phyloP scores from a whole-genome alignment of 2,113 vertebrate genomes.

The Syngnathus floridae region DNA sequence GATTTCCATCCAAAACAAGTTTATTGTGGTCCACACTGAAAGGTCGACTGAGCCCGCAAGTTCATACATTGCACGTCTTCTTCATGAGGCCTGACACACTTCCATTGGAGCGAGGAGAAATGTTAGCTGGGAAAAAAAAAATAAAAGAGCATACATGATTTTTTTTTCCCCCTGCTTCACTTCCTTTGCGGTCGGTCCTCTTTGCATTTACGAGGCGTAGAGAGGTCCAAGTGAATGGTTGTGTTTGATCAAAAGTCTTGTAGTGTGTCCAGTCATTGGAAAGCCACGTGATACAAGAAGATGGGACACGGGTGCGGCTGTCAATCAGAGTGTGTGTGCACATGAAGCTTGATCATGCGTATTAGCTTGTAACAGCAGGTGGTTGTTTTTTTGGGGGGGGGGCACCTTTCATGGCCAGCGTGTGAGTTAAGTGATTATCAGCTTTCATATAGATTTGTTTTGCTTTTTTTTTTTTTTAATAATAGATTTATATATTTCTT shows the following conservation, averaged over 20 bases:
- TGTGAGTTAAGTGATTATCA: slow-evolving; percentile 96
- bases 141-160: slow-evolving; percentile 43
- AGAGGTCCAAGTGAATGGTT: slow-evolving; percentile 22
- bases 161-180: slow-evolving; percentile 35
- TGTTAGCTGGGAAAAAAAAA: slow-evolving; percentile 22
- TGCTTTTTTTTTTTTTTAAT: slow-evolving; percentile 45
- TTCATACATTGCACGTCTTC: slow-evolving; percentile 66
- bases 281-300: not conserved
- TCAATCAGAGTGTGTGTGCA: slow-evolving; percentile 64
- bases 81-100: not conserved
- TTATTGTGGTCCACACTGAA: slow-evolving; percentile 68
- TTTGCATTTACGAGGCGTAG: slow-evolving; percentile 41
- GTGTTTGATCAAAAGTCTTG: slow-evolving; percentile 24
- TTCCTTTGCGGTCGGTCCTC: slow-evolving; percentile 1
- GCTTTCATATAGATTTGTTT: slow-evolving; percentile 63
- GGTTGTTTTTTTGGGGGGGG: slow-evolving; percentile 53
- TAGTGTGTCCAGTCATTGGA: slow-evolving; percentile 51
- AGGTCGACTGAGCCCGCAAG: slow-evolving; percentile 57
- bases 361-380: slow-evolving; percentile 98
- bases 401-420: slow-evolving; percentile 84
- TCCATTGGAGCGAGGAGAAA: slow-evolving; percentile 27
- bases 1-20: slow-evolving; percentile 67
- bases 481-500: slow-evolving; percentile 81
- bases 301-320: slow-evolving; percentile 30
- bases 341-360: slow-evolving; percentile 90